Base-by-base conservation (phyloP, 1,140 invertebrate genomes). In the Drosophila pseudoobscura region DNA sequence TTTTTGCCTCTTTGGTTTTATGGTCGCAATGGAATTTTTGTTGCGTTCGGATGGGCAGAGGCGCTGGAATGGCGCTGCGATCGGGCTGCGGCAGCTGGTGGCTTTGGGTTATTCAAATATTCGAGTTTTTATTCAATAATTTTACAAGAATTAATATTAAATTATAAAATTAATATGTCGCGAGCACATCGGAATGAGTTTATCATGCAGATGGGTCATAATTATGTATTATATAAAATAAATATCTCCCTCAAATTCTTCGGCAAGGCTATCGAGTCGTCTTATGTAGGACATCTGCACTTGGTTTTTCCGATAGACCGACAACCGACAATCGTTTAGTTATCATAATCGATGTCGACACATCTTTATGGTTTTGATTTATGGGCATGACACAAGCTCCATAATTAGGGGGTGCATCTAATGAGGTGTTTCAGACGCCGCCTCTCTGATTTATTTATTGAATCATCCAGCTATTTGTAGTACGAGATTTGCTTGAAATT, bases 131-230 rank as follows among this genome's bases (percentile, higher is more conserved):
- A 73, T 85, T 66, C 80, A 80, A 85, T 85, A 85, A 77, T 87
- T 75, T 87, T 87, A 87, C 82, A 87, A 87, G 82, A 87, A 87
- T 88, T 88, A 77, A 82, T 82, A 88, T 87, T 31, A 72, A 87
- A 68, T 85, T 82, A 75, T 87, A 75, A 87, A 82, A 87, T 87
- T 85, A 80, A 85, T 85, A 85, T 87, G 80, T 87, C 44, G 74
- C 69, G 78, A 71, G 80, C 82, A 78, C 65, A 64, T 52, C 72
- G 74, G 76, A 71, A 63, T 71, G 62, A 49, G 64, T 78, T 82
- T 66, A 71, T 71, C 70, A 78, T 82, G 63, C 79, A 85, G 82
- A 85, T 85, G 77, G 82, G 74, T 75, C 82, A 85, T 80, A 78
- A 87, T 87, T 87, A 87, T 60, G 63, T 54, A 64, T 75, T 74